Evolutionary conservation across 2,113 vertebrate species (phyloP), one percentile per base, ranked within the genome.

Genomic region (Syngnathus floridae): DNA sequence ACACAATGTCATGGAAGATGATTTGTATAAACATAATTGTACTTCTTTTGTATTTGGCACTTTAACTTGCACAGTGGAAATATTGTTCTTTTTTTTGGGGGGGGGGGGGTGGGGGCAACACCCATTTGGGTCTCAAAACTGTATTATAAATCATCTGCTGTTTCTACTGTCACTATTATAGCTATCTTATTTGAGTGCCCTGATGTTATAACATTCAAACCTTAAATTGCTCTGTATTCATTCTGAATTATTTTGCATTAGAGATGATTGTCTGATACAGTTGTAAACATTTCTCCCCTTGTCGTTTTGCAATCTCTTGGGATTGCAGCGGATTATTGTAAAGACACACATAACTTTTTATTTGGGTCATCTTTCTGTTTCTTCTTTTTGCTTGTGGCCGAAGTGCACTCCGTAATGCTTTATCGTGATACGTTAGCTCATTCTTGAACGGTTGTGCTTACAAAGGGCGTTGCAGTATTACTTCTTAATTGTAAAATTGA

Each of bases 401-500:
- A 63, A 22, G 40, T 13, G 66, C 26, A 21, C 7, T 21, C 19
- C 19, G 19, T 49, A 49, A 21, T n/a, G 19, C 19, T 3, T 9
- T 49, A 49, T 49, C 3, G 9, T 26, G 26, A 26, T 49, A 2
- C 43, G 21, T 7, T 16, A 21, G 21, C 7, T 21, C 19, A 4
- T 21, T 49, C 8, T 49, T 51, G 19, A 51, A 21, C 22, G 4
- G 21, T 14, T 31, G 2, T 26, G 22, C 13, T 54, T 26, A 21
- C 51, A 54, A 13, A 54, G 12, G 5, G 21, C 22, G 3, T 26
- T 54, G 21, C 21, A 4, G 13, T 22, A 12, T 54, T 26, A 54
- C 51, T 86, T 79, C 80, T 76, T 72, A 82, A 77, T 77, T 78
- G 79, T 62, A 78, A 76, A 76, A 67, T 69, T 72, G 65, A 75